A percentile compares a stretch with the other conserved stretches of the same genome.
Conservation (phyloP, 2,113 vertebrate species). For the Rhadina sibilatrix region DNA sequence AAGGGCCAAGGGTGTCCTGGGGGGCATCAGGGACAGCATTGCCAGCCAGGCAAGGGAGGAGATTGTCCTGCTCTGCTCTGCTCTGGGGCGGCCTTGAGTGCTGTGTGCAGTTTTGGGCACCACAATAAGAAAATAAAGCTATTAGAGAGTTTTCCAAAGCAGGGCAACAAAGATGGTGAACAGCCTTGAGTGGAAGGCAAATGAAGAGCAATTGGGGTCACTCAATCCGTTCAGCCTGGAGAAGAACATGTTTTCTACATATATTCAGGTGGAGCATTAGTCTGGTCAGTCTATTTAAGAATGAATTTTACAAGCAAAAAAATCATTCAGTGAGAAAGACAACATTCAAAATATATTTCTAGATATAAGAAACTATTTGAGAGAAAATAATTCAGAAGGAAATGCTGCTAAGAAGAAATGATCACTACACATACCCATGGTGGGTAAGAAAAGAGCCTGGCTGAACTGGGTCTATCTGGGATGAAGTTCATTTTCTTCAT, state of each 20-base stretch:
- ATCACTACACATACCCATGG: not conserved
- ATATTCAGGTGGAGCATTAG: not conserved
- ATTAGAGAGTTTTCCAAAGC: too few species aligned
- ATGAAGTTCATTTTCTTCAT: not conserved
- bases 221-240: not conserved
- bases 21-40: rapidly evolving
- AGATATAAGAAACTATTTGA: not conserved
- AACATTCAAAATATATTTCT: not conserved
- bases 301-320: not conserved
- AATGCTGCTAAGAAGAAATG: not conserved
- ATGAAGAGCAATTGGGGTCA: not conserved
- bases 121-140: not conserved
- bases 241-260: not conserved
- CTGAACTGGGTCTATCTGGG: not conserved
- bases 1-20: rapidly evolving
- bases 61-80: not conserved
- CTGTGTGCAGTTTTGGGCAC: not conserved
- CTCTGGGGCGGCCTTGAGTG: not conserved
- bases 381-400: not conserved
- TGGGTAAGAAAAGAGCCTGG: not conserved
- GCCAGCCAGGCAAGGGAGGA: not conserved
- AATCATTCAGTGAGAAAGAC: not conserved
- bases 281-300: not conserved
- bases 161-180: not conserved
- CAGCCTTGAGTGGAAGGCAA: not conserved